Conservation (phyloP, 2,888 invertebrate genomes). For the Trisateles emortualis region DNA sequence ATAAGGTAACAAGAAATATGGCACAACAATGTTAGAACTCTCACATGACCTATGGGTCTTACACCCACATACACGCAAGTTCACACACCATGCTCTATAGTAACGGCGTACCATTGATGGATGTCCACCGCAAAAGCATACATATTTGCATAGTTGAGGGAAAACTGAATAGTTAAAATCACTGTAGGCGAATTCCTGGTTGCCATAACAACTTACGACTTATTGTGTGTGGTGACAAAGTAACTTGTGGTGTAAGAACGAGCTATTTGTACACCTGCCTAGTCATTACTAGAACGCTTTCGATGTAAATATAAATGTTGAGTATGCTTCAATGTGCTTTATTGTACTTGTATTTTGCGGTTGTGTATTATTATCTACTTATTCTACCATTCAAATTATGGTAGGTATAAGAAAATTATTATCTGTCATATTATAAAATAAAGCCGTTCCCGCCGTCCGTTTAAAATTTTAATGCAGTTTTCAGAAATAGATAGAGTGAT, state of each 20-base stretch:
- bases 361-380: slow-evolving; percentile 8
- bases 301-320: slow-evolving; percentile 11
- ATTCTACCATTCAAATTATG: not conserved
- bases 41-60: slow-evolving; percentile 6
- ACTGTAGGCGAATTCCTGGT: slow-evolving; percentile 66
- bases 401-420: no score
- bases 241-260: slow-evolving; percentile 38
- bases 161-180: slow-evolving; percentile 77
- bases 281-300: not conserved
- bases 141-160: slow-evolving; percentile 60
- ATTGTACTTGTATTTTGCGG: slow-evolving; percentile 8
- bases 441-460: no score
- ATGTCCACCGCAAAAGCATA: slow-evolving; percentile 50
- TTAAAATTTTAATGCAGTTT: no score
- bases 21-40: slow-evolving; percentile 24
- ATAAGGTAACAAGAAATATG: slow-evolving; percentile 14
- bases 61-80: slow-evolving; percentile 10
- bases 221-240: slow-evolving; percentile 70
- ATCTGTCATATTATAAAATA: no score
- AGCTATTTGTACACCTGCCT: slow-evolving; percentile 20
- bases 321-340: slow-evolving; percentile 9
- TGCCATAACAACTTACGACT: slow-evolving; percentile 69
- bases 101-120: slow-evolving; percentile 27
- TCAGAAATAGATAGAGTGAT: no score
- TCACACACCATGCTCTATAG: not conserved